Evolutionary conservation across 2,113 vertebrate species (phyloP).

Genomic region (Potamarius usumacintae): DNA sequence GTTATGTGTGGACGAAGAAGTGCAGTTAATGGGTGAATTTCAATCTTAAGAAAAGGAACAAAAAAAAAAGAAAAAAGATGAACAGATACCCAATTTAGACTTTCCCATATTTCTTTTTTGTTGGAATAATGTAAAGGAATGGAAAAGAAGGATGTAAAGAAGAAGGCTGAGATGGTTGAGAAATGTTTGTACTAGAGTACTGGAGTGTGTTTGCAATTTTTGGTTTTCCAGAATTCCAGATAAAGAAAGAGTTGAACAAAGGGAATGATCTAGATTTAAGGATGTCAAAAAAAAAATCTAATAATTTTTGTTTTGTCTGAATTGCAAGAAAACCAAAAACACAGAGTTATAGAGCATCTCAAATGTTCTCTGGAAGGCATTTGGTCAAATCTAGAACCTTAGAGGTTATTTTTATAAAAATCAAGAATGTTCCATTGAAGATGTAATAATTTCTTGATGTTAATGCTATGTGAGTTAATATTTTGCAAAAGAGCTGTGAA

Average conservation of each 20-base stretch:
- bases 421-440: background rate
- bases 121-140: background rate
- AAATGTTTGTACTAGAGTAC: background rate
- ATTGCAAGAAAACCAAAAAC: background rate
- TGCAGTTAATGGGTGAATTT: slow-evolving; percentile 67
- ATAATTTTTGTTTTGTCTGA: background rate
- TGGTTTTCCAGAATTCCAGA: background rate
- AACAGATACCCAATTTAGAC: slow-evolving; percentile 64
- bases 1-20: slow-evolving; percentile 63
- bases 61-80: slow-evolving; percentile 12
- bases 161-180: background rate
- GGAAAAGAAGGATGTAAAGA: background rate
- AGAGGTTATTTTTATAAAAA: background rate
- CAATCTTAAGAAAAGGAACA: slow-evolving; percentile 52
- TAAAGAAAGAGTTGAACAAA: background rate
- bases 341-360: background rate
- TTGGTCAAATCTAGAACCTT: background rate
- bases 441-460: background rate
- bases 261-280: background rate
- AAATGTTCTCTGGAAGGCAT: background rate
- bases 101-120: slow-evolving; percentile 36
- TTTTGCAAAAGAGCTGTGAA: background rate
- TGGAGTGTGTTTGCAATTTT: background rate
- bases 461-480: background rate
- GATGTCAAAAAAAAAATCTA: background rate